Base-by-base conservation (phyloP, 2,113 vertebrate genomes). In the Arizona elegans region DNA sequence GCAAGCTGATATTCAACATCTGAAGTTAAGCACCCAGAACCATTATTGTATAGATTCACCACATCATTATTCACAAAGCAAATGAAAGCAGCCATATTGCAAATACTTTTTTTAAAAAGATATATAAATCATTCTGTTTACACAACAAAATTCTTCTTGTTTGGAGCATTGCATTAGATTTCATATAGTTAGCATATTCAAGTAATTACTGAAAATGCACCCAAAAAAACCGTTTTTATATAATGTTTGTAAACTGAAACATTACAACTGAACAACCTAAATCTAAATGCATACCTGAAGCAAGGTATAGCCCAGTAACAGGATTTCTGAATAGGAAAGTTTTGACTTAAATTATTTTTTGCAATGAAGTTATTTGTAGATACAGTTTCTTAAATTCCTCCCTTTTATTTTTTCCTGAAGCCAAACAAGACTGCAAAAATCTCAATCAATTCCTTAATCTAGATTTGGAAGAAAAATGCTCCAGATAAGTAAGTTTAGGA, bases 1-100 rank as follows among this genome's bases (percentile, higher is more conserved):
- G 13, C 58, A 93, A 95, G 93, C 50, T 92, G 95, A 94, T 92
- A 23, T 94, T 96, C 96, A 97, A 95, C 95, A 97, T 91, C 93
- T 6, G 1, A 94, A 96, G 95, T 95, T 24, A 5, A 8, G 59
- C 65, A 91, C 94, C 89, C 95, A 91, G 91, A 33, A 93, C 65
- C 90, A 89, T 1, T 38, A 65, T 26, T 91, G 55, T 92, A 89
- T 87, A 53, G 10, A 93, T 55, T 90, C 87, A 81, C 87, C 86
- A 13, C 56, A 81, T 65, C 81, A 95, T 86, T 87, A 92, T 43
- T 4, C 89, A 86, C 56, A 29, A 8, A 47, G 52, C 38, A 93
- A 50, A 15, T 13, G 47, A 91, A 26, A 5, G 33, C 23, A n/a
- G 17, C 47, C 11, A 5, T 15, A 43, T 11, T 0, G 59, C 93